These are phyloP conservation scores for Sicus ferrugineus DNA, from an alignment of 2,888 invertebrate genomes.

Conservation along the genomic window DNA sequence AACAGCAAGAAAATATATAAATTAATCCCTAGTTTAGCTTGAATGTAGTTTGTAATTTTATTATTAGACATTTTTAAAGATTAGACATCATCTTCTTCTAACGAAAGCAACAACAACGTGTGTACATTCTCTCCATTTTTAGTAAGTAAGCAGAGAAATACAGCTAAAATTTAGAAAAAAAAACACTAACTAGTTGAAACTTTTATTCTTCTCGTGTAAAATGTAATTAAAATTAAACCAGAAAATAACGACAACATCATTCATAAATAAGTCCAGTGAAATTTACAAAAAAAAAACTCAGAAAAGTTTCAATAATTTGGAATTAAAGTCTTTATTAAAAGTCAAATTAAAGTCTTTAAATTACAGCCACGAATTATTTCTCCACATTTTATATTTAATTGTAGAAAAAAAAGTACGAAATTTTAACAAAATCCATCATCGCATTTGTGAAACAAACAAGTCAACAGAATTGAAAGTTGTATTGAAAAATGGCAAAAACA, in stretches of 20 bases:
- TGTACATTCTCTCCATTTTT: neutral
- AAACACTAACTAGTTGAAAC: conserved; percentile 6
- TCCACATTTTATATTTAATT: neutral
- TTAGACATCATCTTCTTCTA: too few species aligned
- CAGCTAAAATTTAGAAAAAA: too few species aligned
- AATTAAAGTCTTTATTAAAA: neutral
- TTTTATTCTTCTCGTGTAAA: conserved; percentile 2
- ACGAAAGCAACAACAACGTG: neutral
- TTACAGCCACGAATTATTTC: neutral
- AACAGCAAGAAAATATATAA: neutral
- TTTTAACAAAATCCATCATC: conserved; percentile 3
- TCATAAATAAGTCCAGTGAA: neutral
- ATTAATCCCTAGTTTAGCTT: neutral
- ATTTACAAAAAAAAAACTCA: neutral
- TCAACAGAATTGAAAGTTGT: neutral
- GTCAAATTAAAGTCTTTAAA: neutral
- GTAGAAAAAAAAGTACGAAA: neutral
- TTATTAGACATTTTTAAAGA: neutral
- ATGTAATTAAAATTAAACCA: neutral
- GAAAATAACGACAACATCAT: neutral
- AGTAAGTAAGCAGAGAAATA: too few species aligned
- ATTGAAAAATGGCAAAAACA: neutral
- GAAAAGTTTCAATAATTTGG: neutral
- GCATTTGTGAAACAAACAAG: neutral
- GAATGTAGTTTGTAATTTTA: conserved; percentile 7